A percentile compares a stretch with the other conserved stretches of the same genome.
Conservation (phyloP, 2,113 vertebrate species). For the Myotis davidii region DNA sequence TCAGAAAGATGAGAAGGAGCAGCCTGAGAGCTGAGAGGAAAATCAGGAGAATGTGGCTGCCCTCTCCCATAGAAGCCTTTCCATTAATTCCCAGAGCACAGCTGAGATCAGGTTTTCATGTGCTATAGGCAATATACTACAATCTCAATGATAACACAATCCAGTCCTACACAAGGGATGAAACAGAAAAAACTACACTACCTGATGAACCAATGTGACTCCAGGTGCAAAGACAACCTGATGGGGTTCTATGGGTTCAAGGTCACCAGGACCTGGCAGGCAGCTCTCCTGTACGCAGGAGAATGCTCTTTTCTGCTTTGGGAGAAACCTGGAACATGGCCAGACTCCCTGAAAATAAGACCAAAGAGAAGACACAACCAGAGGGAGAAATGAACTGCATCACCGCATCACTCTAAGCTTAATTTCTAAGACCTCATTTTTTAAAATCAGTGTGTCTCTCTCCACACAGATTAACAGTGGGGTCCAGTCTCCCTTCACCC, state of each 20-base stretch:
- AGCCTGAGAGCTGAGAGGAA: neutral
- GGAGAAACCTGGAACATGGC: neutral
- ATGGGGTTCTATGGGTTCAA: neutral
- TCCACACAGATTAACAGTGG: neutral
- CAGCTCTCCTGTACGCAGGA: neutral
- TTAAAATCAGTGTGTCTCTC: neutral
- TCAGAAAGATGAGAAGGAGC: neutral
- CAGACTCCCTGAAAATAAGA: neutral
- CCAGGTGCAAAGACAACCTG: neutral
- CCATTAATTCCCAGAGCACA: neutral
- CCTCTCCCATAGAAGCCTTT: neutral
- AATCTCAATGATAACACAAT: neutral
- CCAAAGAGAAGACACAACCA: neutral
- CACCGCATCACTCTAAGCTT: neutral
- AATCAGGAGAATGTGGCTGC: neutral
- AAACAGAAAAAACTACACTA: neutral
- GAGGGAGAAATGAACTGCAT: neutral
- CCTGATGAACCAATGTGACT: accelerated
- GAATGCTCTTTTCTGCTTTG: accelerated
- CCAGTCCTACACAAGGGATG: neutral
- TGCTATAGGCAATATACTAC: neutral
- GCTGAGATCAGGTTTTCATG: neutral
- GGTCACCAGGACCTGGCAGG: accelerated
- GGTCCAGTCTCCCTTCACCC: no score
- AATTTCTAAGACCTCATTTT: neutral